Conservation (phyloP, 2,888 invertebrate species). For the Agrochola circellaris region DNA sequence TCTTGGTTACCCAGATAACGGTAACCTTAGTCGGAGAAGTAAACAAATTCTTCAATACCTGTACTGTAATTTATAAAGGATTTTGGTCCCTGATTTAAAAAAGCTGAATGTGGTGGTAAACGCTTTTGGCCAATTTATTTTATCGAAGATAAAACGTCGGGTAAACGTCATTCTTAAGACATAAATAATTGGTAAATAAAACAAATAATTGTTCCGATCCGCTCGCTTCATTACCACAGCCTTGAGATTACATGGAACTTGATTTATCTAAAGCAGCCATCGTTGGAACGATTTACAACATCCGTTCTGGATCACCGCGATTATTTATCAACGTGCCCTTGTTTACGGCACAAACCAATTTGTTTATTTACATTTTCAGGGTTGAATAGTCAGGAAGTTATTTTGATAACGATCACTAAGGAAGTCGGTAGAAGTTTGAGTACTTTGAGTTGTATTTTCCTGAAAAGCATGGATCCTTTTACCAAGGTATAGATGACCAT, state of each 20-base stretch:
- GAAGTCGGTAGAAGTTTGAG: not conserved
- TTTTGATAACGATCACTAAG: constrained; percentile 33
- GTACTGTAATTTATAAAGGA: too few species aligned
- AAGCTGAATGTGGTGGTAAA: not conserved
- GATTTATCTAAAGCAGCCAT: constrained; percentile 75
- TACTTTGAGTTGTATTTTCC: not conserved
- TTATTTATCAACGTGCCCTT: constrained; percentile 67
- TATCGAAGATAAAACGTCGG: not conserved
- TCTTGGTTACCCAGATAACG: too few species aligned
- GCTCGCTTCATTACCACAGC: constrained; percentile 51
- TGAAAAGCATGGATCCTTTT: not conserved
- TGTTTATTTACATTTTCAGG: constrained; percentile 57
- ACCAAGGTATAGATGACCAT: not conserved
- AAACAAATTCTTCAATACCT: too few species aligned
- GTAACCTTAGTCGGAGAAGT: too few species aligned
- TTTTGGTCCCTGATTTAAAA: too few species aligned
- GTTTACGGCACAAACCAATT: constrained; percentile 60
- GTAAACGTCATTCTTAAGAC: too few species aligned
- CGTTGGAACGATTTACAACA: constrained; percentile 75
- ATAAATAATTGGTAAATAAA: constrained; percentile 11
- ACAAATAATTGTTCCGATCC: constrained; percentile 9
- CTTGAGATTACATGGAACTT: constrained; percentile 74
- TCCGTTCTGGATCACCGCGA: constrained; percentile 72
- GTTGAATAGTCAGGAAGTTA: constrained; percentile 34
- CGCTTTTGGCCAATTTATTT: not conserved